Evolutionary conservation across 2,888 invertebrate genomes (phyloP).

Genomic region (Phengaris arion): DNA sequence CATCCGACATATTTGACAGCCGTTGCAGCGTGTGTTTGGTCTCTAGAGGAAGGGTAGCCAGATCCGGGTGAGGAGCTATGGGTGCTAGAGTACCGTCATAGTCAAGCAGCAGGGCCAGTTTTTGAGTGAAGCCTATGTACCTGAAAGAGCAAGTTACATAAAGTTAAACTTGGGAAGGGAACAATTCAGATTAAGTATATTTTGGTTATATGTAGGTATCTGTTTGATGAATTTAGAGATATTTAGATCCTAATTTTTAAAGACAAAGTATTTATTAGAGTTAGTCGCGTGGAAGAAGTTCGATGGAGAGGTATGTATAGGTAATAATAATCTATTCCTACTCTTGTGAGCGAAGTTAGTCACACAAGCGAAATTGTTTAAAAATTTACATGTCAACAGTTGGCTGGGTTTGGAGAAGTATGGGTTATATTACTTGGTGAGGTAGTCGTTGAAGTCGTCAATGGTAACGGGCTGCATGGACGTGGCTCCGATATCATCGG

Average conservation of each 20-base stretch:
- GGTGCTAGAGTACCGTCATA: constrained; percentile 94
- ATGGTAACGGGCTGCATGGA: constrained; percentile 94
- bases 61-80: constrained; percentile 92
- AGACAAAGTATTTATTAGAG: too few species aligned
- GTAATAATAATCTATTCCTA: too few species aligned
- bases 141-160: constrained; percentile 57
- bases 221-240: too few species aligned
- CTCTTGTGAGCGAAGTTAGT: not conserved
- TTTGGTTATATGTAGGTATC: too few species aligned
- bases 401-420: not conserved
- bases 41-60: constrained; percentile 91
- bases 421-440: constrained; percentile 83
- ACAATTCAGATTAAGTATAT: too few species aligned
- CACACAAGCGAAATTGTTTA: not conserved
- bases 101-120: constrained; percentile 89
- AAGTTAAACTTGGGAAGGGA: not conserved
- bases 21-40: constrained; percentile 91
- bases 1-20: constrained; percentile 90
- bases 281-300: too few species aligned
- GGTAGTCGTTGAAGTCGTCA: constrained; percentile 93
- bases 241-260: too few species aligned
- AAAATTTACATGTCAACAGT: not conserved
- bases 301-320: too few species aligned
- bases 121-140: constrained; percentile 92
- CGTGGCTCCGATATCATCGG: constrained; percentile 90